Evolutionary conservation across 2,888 invertebrate genomes (phyloP).

Genomic region (Torymus aiolomorphi): DNA sequence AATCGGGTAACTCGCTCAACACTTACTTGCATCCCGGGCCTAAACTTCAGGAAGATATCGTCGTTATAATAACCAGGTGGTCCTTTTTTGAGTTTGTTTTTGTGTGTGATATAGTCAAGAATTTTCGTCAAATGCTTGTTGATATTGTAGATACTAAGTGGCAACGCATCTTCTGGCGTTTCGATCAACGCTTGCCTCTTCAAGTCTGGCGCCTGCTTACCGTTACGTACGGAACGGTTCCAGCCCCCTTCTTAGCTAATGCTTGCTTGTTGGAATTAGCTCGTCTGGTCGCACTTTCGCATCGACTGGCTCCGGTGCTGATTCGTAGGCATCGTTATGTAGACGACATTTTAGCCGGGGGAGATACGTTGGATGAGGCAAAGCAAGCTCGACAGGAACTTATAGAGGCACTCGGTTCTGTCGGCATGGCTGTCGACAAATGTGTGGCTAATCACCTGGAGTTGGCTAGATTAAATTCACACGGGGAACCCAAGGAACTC

Average conservation of each 20-base stretch:
- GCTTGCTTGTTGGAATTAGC: too few relatives aligned
- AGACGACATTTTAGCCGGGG: not conserved
- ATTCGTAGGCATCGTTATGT: not conserved
- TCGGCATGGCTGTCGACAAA: too few relatives aligned
- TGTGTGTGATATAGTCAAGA: not conserved
- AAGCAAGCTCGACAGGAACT: not conserved
- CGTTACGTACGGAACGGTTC: conserved; percentile 1
- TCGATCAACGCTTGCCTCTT: not conserved
- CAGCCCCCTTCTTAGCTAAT: not conserved
- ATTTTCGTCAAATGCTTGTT: too few relatives aligned
- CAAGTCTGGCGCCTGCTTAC: not conserved
- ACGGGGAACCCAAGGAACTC: too few relatives aligned
- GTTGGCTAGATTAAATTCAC: too few relatives aligned
- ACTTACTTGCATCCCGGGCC: not conserved
- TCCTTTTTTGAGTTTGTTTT: not conserved
- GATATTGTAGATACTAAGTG: too few relatives aligned
- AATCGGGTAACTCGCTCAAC: not conserved
- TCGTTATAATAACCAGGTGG: conserved; percentile 1
- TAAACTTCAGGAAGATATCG: not conserved
- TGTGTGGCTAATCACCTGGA: too few relatives aligned
- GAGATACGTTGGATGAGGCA: not conserved
- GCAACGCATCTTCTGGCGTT: not conserved
- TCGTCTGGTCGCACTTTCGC: too few relatives aligned
- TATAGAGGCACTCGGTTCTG: too few relatives aligned
- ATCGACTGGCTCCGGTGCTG: not conserved